Percentiles rank a stretch among this genome's conserved stretches.
Evolutionary conservation across 2,797 vertebrate genomes (phyloP).

Genomic region (Poeciliopsis presidionis): DNA sequence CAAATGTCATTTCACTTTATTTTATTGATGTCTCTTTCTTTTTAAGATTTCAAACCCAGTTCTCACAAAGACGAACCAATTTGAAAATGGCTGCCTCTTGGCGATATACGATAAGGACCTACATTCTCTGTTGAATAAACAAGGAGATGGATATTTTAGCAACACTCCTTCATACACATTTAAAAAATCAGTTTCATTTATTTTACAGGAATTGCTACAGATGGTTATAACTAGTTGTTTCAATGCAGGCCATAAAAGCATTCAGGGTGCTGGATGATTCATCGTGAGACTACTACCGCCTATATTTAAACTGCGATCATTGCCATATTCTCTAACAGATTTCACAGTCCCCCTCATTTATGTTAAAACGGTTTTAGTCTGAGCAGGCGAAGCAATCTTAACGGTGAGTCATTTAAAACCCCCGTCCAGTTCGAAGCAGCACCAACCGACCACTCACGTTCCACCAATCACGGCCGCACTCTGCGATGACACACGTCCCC

Average conservation of each 20-base stretch:
- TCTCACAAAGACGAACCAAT: not conserved
- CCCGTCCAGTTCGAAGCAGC: constrained; percentile 19
- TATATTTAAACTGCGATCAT: not conserved
- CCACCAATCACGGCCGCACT: constrained; percentile 22
- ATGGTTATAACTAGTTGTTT: not conserved
- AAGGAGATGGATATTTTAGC: not conserved
- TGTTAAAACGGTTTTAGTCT: not conserved
- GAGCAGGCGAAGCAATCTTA: not conserved
- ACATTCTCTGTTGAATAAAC: not conserved
- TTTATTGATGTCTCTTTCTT: not conserved
- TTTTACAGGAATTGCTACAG: not conserved
- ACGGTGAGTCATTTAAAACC: not conserved
- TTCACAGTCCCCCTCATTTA: not conserved
- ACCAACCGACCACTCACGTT: constrained; percentile 11
- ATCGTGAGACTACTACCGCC: too few relatives aligned
- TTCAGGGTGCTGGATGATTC: not conserved
- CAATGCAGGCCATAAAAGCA: not conserved
- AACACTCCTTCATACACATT: not conserved
- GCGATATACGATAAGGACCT: not conserved
- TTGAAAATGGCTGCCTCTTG: not conserved
- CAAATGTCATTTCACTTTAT: not conserved
- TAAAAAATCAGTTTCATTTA: too few relatives aligned
- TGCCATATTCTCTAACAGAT: not conserved
- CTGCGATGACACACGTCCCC: constrained; percentile 35
- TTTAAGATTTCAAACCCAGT: not conserved